A percentile compares a stretch with the other conserved stretches of the same genome.
Conservation (phyloP, 2,888 invertebrate genomes). For the Tetragonula carbonaria region DNA sequence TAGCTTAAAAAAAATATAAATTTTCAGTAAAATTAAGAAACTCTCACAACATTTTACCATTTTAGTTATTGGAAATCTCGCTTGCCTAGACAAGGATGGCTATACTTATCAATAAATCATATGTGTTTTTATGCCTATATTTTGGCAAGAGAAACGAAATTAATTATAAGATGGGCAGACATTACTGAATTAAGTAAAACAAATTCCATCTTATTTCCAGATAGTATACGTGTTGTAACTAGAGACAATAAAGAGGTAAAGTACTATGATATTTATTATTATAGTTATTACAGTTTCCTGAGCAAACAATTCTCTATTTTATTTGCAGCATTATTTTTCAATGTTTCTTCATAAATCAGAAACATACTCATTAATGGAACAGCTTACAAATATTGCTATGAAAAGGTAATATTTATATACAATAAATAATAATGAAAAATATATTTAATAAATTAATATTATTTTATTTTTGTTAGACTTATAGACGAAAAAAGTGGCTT, state of each 20-base stretch:
- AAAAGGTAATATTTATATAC: conserved; percentile 87
- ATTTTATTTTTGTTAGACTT: conserved; percentile 86
- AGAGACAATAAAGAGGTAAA: conserved; percentile 89
- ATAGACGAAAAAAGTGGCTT: conserved; percentile 97
- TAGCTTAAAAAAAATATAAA: neutral
- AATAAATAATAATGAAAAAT: neutral
- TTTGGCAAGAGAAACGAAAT: conserved; percentile 94
- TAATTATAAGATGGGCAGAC: conserved; percentile 96
- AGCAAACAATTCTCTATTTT: neutral
- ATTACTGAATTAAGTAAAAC: conserved; percentile 92
- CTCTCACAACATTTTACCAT: conserved; percentile 72
- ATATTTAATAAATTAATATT: conserved; percentile 2
- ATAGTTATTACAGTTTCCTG: neutral
- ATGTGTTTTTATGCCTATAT: conserved; percentile 98
- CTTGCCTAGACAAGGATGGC: conserved; percentile 97
- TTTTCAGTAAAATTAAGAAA: neutral
- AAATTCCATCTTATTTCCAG: conserved; percentile 91
- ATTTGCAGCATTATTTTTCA: conserved; percentile 92
- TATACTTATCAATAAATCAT: conserved; percentile 98
- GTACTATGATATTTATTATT: neutral
- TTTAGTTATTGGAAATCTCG: conserved; percentile 96
- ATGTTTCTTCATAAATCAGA: conserved; percentile 95
- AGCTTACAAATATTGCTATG: conserved; percentile 98
- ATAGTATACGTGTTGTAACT: conserved; percentile 94
- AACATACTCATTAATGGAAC: conserved; percentile 96